phyloP scores from a whole-genome alignment of 2,888 invertebrate genomes.

The Tenthredo scrophulariae region DNA sequence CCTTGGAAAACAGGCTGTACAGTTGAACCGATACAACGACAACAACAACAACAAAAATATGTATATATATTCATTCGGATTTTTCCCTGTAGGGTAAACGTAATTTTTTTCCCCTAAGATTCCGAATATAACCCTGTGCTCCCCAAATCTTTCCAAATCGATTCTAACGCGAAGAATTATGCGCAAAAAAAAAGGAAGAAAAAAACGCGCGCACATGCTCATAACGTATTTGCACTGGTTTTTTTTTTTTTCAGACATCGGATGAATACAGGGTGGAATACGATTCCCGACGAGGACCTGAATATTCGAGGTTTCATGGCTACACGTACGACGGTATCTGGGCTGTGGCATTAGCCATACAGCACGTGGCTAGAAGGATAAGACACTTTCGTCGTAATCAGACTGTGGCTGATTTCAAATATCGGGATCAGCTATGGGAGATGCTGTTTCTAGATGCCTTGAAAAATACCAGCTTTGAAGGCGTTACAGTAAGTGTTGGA shows the following conservation, averaged over 20 bases:
- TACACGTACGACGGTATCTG: slow-evolving; percentile 99
- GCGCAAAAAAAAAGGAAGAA: not conserved
- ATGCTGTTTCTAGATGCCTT: slow-evolving; percentile 92
- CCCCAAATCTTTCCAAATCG: not conserved
- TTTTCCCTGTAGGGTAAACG: not conserved
- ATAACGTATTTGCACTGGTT: slow-evolving; percentile 31
- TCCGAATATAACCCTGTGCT: not conserved
- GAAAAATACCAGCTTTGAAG: slow-evolving; percentile 95
- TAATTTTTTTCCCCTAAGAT: not conserved
- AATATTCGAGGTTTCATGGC: slow-evolving; percentile 97
- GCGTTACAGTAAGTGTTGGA: slow-evolving; percentile 85
- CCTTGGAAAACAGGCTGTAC: not conserved
- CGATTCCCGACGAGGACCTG: slow-evolving; percentile 87
- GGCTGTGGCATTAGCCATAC: slow-evolving; percentile 97
- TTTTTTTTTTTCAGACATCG: slow-evolving; percentile 85
- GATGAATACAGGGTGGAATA: slow-evolving; percentile 93
- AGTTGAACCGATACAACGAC: not conserved
- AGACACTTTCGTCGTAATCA: slow-evolving; percentile 86
- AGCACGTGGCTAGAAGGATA: slow-evolving; percentile 90
- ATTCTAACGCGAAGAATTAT: not conserved
- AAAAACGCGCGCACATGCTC: not conserved
- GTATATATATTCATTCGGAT: not conserved
- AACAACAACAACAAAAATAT: not conserved
- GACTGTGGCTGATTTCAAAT: slow-evolving; percentile 90
- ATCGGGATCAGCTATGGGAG: slow-evolving; percentile 93